Conservation (phyloP, 2,113 vertebrate genomes). For the Leucosticte australis region DNA sequence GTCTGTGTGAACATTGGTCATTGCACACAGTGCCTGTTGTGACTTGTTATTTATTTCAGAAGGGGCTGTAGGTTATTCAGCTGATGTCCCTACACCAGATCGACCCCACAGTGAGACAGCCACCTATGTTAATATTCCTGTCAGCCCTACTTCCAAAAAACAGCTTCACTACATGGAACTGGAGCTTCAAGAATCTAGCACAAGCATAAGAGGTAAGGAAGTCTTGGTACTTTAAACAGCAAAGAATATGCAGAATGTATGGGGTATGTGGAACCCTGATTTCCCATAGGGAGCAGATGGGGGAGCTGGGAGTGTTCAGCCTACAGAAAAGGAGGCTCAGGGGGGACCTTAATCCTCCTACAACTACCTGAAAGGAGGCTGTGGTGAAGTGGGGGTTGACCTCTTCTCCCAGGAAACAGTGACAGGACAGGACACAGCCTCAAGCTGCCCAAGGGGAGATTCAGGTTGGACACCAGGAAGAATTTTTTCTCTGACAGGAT, state of each 20-base stretch:
- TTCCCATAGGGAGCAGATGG: neutral
- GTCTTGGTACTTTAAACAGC: neutral
- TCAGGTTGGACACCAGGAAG: neutral
- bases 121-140: conserved; percentile 86
- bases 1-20: neutral
- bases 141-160: conserved; percentile 77
- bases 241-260: neutral
- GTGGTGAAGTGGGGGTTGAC: rapidly evolving
- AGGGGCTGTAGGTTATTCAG: conserved; percentile 69
- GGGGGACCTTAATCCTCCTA: neutral
- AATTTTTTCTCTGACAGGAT: neutral
- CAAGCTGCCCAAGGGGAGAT: neutral
- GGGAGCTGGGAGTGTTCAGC: neutral
- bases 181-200: conserved; percentile 75
- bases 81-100: conserved; percentile 68
- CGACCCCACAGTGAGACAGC: conserved; percentile 62
- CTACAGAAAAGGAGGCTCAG: neutral
- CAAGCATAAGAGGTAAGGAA: conserved; percentile 77
- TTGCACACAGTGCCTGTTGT: neutral
- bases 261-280: neutral
- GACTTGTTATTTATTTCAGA: conserved; percentile 20
- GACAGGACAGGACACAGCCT: neutral
- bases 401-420: neutral
- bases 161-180: conserved; percentile 85
- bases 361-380: neutral